Evolutionary conservation across 2,888 invertebrate genomes (phyloP).

Genomic region (Elmis aenea): DNA sequence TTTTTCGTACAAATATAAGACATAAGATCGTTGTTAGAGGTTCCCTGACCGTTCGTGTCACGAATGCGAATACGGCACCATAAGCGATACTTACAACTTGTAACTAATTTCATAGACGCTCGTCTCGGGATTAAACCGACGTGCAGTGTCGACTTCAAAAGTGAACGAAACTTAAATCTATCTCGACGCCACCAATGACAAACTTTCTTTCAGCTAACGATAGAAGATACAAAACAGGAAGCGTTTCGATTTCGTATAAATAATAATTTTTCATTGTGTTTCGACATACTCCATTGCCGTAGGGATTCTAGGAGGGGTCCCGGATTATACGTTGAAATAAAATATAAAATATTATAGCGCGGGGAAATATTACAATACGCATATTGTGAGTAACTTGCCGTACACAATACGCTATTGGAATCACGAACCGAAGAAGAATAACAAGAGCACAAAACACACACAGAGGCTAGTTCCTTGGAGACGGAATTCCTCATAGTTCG

Average conservation of each 20-base stretch:
- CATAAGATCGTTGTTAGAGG: conserved; percentile 23
- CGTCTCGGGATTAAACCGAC: conserved; percentile 7
- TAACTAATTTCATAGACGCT: conserved; percentile 16
- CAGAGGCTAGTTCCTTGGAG: too few species aligned
- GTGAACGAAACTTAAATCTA: conserved; percentile 1
- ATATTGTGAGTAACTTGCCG: conserved; percentile 8
- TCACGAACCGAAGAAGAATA: too few species aligned
- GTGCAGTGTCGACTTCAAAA: conserved; percentile 5
- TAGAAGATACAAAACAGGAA: too few species aligned
- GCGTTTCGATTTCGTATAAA: conserved; percentile 17
- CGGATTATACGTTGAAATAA: conserved; percentile 22
- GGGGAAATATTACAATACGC: conserved; percentile 23
- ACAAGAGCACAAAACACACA: too few species aligned
- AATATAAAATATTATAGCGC: conserved; percentile 22
- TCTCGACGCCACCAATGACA: too few species aligned
- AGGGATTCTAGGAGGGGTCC: conserved; percentile 13
- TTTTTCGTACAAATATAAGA: conserved; percentile 23
- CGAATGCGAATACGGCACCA: conserved; percentile 15
- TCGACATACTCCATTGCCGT: conserved; percentile 19
- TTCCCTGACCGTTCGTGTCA: conserved; percentile 13
- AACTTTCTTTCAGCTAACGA: too few species aligned
- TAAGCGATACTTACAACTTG: conserved; percentile 16
- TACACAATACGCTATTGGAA: conserved; percentile 4
- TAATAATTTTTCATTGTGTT: conserved; percentile 22
- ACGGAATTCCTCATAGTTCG: too few species aligned